These are phyloP conservation scores for Chirona hameri DNA, from an alignment of 2,888 invertebrate genomes.

Conservation along the genomic window DNA sequence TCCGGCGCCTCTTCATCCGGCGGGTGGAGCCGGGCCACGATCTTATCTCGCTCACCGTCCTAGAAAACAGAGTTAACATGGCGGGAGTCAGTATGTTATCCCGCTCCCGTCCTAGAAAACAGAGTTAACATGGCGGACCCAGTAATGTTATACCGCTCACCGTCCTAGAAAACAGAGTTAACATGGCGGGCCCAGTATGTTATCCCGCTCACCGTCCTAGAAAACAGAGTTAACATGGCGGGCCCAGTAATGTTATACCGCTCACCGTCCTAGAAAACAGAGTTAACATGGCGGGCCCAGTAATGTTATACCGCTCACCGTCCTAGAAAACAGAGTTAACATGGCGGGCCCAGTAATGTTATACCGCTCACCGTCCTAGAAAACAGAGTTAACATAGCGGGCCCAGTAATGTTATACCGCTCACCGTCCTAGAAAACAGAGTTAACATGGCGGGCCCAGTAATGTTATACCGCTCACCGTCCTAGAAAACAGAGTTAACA, in stretches of 20 bases:
- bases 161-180: constrained; percentile 3
- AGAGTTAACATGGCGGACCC: background rate
- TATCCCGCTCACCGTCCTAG: constrained; percentile 35
- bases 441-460: background rate
- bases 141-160: constrained; percentile 34
- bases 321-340: too few relatives aligned
- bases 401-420: background rate
- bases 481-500: background rate
- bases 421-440: background rate
- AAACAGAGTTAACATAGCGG: too few relatives aligned
- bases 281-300: background rate
- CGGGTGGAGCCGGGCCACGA: constrained; percentile 52
- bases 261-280: constrained; percentile 36
- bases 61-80: background rate
- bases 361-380: too few relatives aligned
- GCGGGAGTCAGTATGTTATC: background rate
- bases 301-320: too few relatives aligned
- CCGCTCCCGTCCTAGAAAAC: too few relatives aligned
- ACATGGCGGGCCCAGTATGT: background rate
- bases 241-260: background rate
- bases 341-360: too few relatives aligned
- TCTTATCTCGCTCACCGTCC: constrained; percentile 51
- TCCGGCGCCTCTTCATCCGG: constrained; percentile 34
- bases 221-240: background rate
- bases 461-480: constrained; percentile 52